Conservation (phyloP, 2,888 invertebrate genomes). For the Cheiracanthium punctorium region DNA sequence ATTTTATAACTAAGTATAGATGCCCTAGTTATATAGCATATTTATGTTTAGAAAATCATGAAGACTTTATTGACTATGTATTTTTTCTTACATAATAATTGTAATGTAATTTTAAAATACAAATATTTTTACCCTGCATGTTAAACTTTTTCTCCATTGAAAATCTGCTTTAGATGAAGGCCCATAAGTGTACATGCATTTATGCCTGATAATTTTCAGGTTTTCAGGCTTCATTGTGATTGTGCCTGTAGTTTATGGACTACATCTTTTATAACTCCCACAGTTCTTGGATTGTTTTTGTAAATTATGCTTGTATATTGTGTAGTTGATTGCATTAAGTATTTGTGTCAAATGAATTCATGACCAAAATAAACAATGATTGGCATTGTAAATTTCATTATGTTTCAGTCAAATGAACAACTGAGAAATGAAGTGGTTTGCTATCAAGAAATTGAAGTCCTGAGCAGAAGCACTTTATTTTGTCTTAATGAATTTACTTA, state of each 20-base stretch:
- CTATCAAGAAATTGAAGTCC: constrained; percentile 22
- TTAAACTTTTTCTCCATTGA: constrained; percentile 22
- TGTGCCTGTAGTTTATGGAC: constrained; percentile 52
- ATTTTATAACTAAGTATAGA: background rate
- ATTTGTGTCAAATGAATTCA: constrained; percentile 39
- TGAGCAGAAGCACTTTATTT: constrained; percentile 52
- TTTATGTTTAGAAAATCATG: background rate
- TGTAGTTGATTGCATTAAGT: constrained; percentile 47
- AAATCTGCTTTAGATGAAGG: constrained; percentile 25
- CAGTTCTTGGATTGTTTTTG: constrained; percentile 31
- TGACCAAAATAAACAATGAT: constrained; percentile 42
- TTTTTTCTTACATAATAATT: background rate
- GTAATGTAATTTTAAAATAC: background rate
- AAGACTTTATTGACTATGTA: background rate
- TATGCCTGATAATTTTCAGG: constrained; percentile 30
- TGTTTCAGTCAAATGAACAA: constrained; percentile 25
- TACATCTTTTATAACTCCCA: constrained; percentile 43
- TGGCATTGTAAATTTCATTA: constrained; percentile 48
- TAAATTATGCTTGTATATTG: constrained; percentile 63
- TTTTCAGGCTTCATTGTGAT: constrained; percentile 46
- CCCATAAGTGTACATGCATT: constrained; percentile 49
- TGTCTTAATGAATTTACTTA: constrained; percentile 48
- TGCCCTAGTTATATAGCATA: background rate
- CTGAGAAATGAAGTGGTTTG: constrained; percentile 8
- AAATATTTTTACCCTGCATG: constrained; percentile 8